phyloP scores from a whole-genome alignment of 2,888 invertebrate species.

The Nomada fabriciana region DNA sequence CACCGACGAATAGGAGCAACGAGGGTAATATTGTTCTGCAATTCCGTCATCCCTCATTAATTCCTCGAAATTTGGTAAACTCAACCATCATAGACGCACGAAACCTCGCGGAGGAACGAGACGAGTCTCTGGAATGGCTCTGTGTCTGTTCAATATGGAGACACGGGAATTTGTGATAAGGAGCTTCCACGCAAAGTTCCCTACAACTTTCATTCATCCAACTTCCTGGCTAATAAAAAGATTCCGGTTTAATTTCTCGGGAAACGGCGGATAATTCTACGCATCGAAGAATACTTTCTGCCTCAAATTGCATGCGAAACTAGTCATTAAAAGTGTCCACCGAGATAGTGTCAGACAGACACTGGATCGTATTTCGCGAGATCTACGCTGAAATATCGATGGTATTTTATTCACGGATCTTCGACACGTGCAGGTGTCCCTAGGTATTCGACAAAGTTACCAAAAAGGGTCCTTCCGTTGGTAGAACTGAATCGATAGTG shows the following conservation, averaged over 20 bases:
- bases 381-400: neutral
- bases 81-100: neutral
- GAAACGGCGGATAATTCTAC: slow-evolving; percentile 26
- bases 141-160: neutral
- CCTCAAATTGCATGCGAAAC: neutral
- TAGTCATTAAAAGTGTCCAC: too few relatives aligned
- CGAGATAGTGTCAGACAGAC: too few relatives aligned
- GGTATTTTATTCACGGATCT: neutral
- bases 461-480: slow-evolving; percentile 73
- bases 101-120: neutral
- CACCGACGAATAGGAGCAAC: neutral
- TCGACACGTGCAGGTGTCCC: slow-evolving; percentile 36
- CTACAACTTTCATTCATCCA: slow-evolving; percentile 30
- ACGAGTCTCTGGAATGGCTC: neutral
- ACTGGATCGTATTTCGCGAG: neutral
- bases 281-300: slow-evolving; percentile 3
- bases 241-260: slow-evolving; percentile 33
- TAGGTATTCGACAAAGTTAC: slow-evolving; percentile 67
- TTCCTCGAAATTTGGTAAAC: neutral
- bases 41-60: neutral
- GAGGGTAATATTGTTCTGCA: neutral
- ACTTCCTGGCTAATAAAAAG: slow-evolving; percentile 33
- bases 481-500: slow-evolving; percentile 81
- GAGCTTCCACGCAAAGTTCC: slow-evolving; percentile 32
- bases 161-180: slow-evolving; percentile 42